Evolutionary conservation across 2,888 invertebrate genomes (phyloP).

Genomic region (Lissonota sp.): DNA sequence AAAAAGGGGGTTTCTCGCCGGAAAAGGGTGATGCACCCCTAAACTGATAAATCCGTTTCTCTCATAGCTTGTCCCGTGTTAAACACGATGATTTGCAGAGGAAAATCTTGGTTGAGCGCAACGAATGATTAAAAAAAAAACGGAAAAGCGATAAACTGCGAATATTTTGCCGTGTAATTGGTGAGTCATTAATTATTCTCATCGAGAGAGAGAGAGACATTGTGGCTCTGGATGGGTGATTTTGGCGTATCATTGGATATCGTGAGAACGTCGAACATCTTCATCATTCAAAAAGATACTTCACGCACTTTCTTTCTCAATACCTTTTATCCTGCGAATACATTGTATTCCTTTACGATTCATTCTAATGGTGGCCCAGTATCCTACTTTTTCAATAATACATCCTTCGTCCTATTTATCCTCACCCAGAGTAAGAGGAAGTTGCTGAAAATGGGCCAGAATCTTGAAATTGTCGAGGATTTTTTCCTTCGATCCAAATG

Average conservation of each 20-base stretch:
- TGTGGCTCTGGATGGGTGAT: slow-evolving; percentile 6
- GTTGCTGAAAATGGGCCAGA: too few species aligned
- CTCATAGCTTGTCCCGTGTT: neutral
- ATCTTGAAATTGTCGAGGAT: too few species aligned
- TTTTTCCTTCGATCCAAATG: too few species aligned
- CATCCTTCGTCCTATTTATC: slow-evolving; percentile 36
- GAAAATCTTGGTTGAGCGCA: slow-evolving; percentile 19
- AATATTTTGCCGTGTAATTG: slow-evolving; percentile 75
- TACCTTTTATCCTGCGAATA: neutral
- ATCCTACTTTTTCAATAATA: slow-evolving; percentile 32
- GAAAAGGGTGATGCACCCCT: slow-evolving; percentile 13
- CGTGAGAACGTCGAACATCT: slow-evolving; percentile 44
- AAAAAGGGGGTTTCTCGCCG: slow-evolving; percentile 2
- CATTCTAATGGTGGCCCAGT: slow-evolving; percentile 37
- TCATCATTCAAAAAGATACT: slow-evolving; percentile 19
- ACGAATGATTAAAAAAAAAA: slow-evolving; percentile 9
- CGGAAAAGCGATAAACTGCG: slow-evolving; percentile 20
- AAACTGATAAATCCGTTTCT: slow-evolving; percentile 56
- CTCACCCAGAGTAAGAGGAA: too few species aligned
- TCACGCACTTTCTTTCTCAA: neutral
- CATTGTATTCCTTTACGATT: slow-evolving; percentile 12
- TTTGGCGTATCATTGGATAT: slow-evolving; percentile 49
- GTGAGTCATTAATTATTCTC: slow-evolving; percentile 72
- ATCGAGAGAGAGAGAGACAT: slow-evolving; percentile 27
- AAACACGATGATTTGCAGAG: neutral